phyloP scores from a whole-genome alignment of 2,113 vertebrate genomes.

The Collichthys lucidus region DNA sequence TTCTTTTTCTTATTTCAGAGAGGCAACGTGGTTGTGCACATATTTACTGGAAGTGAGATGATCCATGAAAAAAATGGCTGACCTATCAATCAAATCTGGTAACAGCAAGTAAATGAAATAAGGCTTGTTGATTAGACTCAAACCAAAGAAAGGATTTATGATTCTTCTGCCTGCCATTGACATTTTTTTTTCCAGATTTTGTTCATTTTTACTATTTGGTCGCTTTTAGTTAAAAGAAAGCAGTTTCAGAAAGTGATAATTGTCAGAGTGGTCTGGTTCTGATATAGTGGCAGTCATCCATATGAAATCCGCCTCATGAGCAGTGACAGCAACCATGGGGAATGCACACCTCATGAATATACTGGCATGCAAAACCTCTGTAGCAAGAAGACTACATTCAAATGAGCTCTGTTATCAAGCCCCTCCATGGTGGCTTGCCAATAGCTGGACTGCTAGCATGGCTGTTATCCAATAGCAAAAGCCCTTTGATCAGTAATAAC shows the following conservation, averaged over 20 bases:
- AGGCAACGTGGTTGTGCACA: slow-evolving; percentile 50
- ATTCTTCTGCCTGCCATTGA: slow-evolving; percentile 37
- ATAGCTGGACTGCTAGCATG: slow-evolving; percentile 50
- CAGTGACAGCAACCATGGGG: slow-evolving; percentile 65
- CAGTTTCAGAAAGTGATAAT: slow-evolving; percentile 56
- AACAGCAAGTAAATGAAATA: slow-evolving; percentile 37
- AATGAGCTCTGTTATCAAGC: slow-evolving; percentile 68
- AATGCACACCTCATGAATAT: slow-evolving; percentile 71
- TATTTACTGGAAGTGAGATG: slow-evolving; percentile 64
- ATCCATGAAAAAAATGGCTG: slow-evolving; percentile 55
- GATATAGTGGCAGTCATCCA: slow-evolving; percentile 56
- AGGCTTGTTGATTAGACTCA: slow-evolving; percentile 48
- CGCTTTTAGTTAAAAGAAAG: slow-evolving; percentile 26
- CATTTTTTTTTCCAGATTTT: slow-evolving; percentile 23
- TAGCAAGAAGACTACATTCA: slow-evolving; percentile 53
- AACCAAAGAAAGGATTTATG: slow-evolving; percentile 44
- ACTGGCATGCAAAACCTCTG: slow-evolving; percentile 57
- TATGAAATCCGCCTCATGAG: slow-evolving; percentile 52
- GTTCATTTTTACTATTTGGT: slow-evolving; percentile 4
- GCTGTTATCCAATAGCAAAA: slow-evolving; percentile 58
- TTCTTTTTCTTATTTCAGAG: slow-evolving; percentile 54
- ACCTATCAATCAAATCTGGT: slow-evolving; percentile 68
- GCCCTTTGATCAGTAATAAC: slow-evolving; percentile 66
- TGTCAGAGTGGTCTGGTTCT: slow-evolving; percentile 66
- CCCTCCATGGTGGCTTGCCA: slow-evolving; percentile 59